Base-by-base conservation (phyloP, 2,888 invertebrate species). In the Barypeithes pellucidus region DNA sequence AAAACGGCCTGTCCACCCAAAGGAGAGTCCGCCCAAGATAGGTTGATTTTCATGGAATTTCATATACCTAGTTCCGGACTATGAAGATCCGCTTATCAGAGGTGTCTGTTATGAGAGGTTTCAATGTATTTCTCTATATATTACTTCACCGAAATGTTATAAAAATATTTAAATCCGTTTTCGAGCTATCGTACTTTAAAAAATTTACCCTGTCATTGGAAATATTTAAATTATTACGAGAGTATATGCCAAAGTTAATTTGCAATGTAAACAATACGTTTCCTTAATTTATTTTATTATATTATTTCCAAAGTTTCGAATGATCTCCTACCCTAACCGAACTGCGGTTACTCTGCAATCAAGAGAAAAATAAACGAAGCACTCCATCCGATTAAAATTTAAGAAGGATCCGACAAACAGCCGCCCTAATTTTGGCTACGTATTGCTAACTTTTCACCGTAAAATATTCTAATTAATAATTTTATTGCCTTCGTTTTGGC, bases 391-490 rank as follows among this genome's bases (percentile, higher is more conserved):
- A 57, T 57, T 57, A 57, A 57, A 33, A 57, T 57, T 66, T 54
- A 22, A 54, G 16, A 54, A 66, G 16, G 47, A 12, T 41, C 66
- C 43, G 22, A 66, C 57, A 66, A 66, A 66, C 66, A 66, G 54
- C 54, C 33, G 41, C 66, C 41, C 57, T 54, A 66, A 66, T 66
- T 66, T 54, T 18, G 39, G 54, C 41, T 66, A 57, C 65, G 66
- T 66, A 54, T 66, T 66, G 39, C 66, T 43, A 41, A 66, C 39
- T 66, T 66, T 43, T 54, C 39, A 66, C 43, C 66, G 66, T 41
- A 54, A 66, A 66, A 43, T 66, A 54, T 66, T 66, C 57, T 66
- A 66, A 66, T 66, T 66, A 66, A 66, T 66, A 66, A 66, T 54
- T 66, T 54, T 50, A 62, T 62, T 45, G 43, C 62, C 45, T 45